Percentiles rank a stretch among this genome's conserved stretches.
These are phyloP conservation scores for Hyla sarda DNA, from an alignment of 2,113 vertebrate species.

Conservation along the genomic window DNA sequence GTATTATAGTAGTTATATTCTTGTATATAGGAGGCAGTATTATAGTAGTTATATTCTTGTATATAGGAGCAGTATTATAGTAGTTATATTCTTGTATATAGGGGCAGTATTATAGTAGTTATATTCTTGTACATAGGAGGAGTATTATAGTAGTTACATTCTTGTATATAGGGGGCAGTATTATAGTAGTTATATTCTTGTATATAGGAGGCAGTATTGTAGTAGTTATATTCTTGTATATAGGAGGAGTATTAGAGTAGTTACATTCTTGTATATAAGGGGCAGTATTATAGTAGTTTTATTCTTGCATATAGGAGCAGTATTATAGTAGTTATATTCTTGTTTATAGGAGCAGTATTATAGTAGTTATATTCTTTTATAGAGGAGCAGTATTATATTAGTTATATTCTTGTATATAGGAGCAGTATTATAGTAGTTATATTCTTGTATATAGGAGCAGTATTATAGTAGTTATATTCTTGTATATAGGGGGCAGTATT, in stretches of 20 bases:
- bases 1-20: too few species aligned
- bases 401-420: neutral
- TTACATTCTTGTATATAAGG: neutral
- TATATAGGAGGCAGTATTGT: neutral
- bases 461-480: slow-evolving; percentile 6
- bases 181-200: neutral
- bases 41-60: too few species aligned
- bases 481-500: neutral
- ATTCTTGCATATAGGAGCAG: neutral
- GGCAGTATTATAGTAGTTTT: slow-evolving; percentile 10
- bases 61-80: neutral
- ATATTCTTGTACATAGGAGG: neutral
- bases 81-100: too few species aligned
- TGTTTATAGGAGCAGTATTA: slow-evolving; percentile 2
- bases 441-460: slow-evolving; percentile 1
- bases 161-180: neutral
- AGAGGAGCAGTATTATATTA: too few species aligned
- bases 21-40: too few species aligned
- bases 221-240: slow-evolving; percentile 17
- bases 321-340: slow-evolving; percentile 5
- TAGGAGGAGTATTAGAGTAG: neutral
- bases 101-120: too few species aligned
- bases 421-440: slow-evolving; percentile 8
- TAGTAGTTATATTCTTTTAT: neutral
- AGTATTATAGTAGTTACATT: slow-evolving; percentile 17